Percentiles rank a stretch among this genome's conserved stretches.
Evolutionary conservation across 2,888 invertebrate genomes (phyloP).

Genomic region (Yponomeuta malinellus): DNA sequence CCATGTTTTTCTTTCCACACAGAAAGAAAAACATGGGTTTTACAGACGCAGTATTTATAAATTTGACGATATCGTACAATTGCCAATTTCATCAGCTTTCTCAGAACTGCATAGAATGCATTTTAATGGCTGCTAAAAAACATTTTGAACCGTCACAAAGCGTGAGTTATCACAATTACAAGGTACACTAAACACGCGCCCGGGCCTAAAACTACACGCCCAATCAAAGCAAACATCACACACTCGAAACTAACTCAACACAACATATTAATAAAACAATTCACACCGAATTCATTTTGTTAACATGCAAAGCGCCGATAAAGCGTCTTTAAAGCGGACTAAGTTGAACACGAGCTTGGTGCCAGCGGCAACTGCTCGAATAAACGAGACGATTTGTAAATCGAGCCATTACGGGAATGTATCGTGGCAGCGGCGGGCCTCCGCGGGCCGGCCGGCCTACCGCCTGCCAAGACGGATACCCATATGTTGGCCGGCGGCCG

Average conservation of each 20-base stretch:
- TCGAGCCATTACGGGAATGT: conserved; percentile 46
- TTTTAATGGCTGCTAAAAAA: no score
- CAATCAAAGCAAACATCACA: background rate
- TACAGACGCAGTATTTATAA: no score
- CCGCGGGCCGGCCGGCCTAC: conserved; percentile 23
- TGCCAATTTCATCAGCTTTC: no score
- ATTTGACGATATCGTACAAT: no score
- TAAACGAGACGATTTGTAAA: conserved; percentile 51
- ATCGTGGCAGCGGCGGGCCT: conserved; percentile 15
- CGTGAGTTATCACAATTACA: conserved; percentile 1
- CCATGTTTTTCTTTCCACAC: no score
- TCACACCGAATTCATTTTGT: conserved; percentile 13
- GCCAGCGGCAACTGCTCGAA: conserved; percentile 26
- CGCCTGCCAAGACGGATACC: conserved; percentile 36
- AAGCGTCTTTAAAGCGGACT: conserved; percentile 11
- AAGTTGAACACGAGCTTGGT: conserved; percentile 9
- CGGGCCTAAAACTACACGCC: background rate
- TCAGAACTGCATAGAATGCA: no score
- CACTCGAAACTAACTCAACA: background rate
- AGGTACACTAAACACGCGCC: background rate
- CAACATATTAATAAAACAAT: background rate
- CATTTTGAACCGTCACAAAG: background rate
- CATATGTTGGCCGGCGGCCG: conserved; percentile 32
- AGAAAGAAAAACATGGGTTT: no score
- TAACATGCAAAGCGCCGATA: conserved; percentile 13